Percentiles rank a stretch among this genome's conserved stretches.
These are phyloP conservation scores for Calliphora vomitoria DNA, from an alignment of 2,888 invertebrate species.

Conservation along the genomic window DNA sequence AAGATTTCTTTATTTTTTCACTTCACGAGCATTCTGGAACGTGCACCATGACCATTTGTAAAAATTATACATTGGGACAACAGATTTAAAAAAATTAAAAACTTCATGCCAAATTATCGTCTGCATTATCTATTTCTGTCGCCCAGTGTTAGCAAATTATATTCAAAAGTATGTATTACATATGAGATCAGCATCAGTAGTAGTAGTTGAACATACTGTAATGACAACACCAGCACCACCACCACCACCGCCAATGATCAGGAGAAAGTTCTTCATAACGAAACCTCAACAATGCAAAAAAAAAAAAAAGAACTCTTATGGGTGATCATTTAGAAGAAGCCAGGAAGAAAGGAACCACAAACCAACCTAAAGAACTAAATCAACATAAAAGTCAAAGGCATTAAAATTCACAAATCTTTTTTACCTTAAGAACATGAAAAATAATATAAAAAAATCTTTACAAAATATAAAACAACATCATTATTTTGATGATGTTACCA, in stretches of 20 bases:
- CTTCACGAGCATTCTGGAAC: too few relatives aligned
- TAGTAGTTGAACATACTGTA: constrained; percentile 62
- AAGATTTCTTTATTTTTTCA: too few relatives aligned
- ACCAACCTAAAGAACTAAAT: constrained; percentile 45
- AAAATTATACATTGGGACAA: too few relatives aligned
- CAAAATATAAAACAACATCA: constrained; percentile 69
- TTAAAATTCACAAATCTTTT: constrained; percentile 62
- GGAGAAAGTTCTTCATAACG: constrained; percentile 66
- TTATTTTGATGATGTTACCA: constrained; percentile 73
- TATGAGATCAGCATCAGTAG: constrained; percentile 53
- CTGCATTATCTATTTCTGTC: constrained; percentile 12
- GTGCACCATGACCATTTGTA: too few relatives aligned
- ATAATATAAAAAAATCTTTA: constrained; percentile 20
- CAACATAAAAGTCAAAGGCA: constrained; percentile 66
- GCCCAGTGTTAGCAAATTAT: constrained; percentile 55
- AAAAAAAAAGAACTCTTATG: constrained; percentile 17
- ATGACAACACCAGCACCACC: constrained; percentile 67
- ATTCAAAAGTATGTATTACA: constrained; percentile 55
- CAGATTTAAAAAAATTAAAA: too few relatives aligned
- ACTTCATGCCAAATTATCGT: too few relatives aligned
- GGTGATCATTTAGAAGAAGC: constrained; percentile 12
- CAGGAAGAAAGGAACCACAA: constrained; percentile 15
- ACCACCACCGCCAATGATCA: constrained; percentile 53
- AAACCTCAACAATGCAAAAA: background rate
- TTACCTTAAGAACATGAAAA: background rate